Evolutionary conservation across 2,888 invertebrate species (phyloP).

Genomic region (Antitype chi): DNA sequence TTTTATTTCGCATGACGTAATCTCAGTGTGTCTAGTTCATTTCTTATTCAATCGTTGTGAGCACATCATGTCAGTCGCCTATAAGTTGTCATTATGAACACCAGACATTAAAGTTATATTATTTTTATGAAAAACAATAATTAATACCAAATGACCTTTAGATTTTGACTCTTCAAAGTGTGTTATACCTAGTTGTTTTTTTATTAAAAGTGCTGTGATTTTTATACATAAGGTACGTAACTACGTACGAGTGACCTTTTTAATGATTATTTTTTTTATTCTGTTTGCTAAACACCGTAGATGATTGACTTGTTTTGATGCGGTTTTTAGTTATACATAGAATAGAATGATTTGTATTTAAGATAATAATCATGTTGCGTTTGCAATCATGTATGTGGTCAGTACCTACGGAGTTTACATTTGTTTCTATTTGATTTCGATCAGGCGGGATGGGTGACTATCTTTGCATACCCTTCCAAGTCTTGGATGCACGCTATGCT

Average conservation of each 20-base stretch:
- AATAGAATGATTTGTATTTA: neutral
- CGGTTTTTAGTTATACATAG: conserved; percentile 6
- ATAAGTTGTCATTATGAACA: conserved; percentile 30
- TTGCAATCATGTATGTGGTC: neutral
- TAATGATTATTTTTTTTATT: neutral
- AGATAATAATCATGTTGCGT: conserved; percentile 1
- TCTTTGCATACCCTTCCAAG: too few relatives aligned
- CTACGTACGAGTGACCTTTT: conserved; percentile 34
- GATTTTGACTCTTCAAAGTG: conserved; percentile 2
- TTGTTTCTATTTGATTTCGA: neutral
- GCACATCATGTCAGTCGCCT: conserved; percentile 41
- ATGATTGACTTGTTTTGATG: conserved; percentile 25
- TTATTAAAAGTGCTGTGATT: conserved; percentile 39
- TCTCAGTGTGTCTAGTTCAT: conserved; percentile 24
- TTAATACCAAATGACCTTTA: conserved; percentile 37
- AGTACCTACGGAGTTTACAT: neutral
- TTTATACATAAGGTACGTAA: conserved; percentile 35
- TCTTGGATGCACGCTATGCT: too few relatives aligned
- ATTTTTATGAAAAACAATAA: conserved; percentile 17
- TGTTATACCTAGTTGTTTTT: conserved; percentile 25
- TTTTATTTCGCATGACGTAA: conserved; percentile 54
- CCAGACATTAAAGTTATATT: conserved; percentile 14
- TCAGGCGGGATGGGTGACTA: too few relatives aligned
- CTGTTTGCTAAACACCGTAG: neutral
- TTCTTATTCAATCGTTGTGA: conserved; percentile 17